These are phyloP conservation scores for Turritopsis rubra DNA, from an alignment of 30 jellyfish, hydroid and myxozoan genomes.

Conservation along the genomic window DNA sequence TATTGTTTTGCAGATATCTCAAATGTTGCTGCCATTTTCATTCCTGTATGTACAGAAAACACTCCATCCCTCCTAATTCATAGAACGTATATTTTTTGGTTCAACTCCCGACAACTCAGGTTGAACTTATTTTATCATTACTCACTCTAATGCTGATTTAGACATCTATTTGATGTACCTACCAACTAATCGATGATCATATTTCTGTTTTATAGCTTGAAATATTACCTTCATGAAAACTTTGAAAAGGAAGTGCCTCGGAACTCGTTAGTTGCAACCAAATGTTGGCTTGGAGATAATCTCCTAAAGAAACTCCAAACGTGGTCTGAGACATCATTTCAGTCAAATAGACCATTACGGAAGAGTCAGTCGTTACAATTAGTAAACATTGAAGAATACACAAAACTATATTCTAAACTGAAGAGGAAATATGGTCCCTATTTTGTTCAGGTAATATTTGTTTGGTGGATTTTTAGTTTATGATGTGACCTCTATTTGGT, in stretches of 20 bases:
- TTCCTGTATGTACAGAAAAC: background rate
- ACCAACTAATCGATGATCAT: background rate
- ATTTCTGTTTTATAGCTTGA: background rate
- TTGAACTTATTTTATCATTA: background rate
- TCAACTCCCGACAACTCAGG: background rate
- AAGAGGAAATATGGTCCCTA: slow-evolving; percentile 72
- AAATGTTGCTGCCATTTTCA: background rate
- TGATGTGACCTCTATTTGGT: background rate
- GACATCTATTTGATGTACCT: no score
- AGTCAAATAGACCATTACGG: slow-evolving; percentile 6
- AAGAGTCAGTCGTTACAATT: slow-evolving; percentile 57
- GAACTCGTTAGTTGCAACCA: slow-evolving; percentile 57
- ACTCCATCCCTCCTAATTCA: background rate
- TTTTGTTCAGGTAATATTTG: slow-evolving; percentile 55
- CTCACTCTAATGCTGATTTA: background rate
- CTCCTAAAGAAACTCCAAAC: slow-evolving; percentile 49
- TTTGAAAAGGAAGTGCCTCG: slow-evolving; percentile 23
- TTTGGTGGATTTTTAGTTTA: no score
- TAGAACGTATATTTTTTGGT: background rate
- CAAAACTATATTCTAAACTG: slow-evolving; percentile 43
- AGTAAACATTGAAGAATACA: slow-evolving; percentile 63
- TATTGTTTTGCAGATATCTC: background rate
- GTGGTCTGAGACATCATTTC: slow-evolving; percentile 53
- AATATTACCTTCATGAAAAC: background rate
- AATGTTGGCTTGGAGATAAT: slow-evolving; percentile 51